phyloP scores from a whole-genome alignment of 2,888 invertebrate genomes.

The Notodonta ziczac region DNA sequence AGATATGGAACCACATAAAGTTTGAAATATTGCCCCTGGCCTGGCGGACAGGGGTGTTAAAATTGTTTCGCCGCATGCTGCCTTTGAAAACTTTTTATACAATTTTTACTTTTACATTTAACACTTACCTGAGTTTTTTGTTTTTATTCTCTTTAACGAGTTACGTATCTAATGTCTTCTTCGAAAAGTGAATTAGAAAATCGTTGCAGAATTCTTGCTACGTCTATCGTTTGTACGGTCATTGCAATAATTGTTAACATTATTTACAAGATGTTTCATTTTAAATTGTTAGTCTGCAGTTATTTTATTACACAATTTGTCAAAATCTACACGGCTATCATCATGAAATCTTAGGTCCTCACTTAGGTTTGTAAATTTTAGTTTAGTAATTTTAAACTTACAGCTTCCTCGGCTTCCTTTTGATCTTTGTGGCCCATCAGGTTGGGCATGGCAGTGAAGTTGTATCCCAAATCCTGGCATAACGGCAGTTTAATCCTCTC shows the following conservation, averaged over 20 bases:
- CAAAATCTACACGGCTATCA: not conserved
- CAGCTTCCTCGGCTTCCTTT: conserved; percentile 91
- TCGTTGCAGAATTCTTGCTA: not conserved
- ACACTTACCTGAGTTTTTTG: not conserved
- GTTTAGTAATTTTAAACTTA: conserved; percentile 64
- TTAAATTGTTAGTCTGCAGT: not conserved
- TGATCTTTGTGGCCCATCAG: conserved; percentile 92
- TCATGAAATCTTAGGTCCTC: not conserved
- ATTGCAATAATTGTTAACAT: not conserved
- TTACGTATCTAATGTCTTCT: conserved; percentile 1
- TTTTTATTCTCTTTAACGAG: not conserved
- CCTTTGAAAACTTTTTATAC: not conserved
- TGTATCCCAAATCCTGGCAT: conserved; percentile 93
- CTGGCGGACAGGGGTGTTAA: conserved; percentile 9
- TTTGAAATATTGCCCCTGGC: conserved; percentile 9
- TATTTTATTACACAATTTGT: not conserved
- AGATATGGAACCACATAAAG: conserved; percentile 16
- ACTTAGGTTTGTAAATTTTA: not conserved
- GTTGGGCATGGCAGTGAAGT: conserved; percentile 94
- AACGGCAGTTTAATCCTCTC: conserved; percentile 91
- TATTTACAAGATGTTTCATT: not conserved
- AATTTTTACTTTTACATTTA: not conserved
- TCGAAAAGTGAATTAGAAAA: not conserved
- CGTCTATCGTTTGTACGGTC: not conserved
- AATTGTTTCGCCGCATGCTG: conserved; percentile 3